Evolutionary conservation across 1,140 invertebrate species (phyloP).

Genomic region (Carposina sasakii): DNA sequence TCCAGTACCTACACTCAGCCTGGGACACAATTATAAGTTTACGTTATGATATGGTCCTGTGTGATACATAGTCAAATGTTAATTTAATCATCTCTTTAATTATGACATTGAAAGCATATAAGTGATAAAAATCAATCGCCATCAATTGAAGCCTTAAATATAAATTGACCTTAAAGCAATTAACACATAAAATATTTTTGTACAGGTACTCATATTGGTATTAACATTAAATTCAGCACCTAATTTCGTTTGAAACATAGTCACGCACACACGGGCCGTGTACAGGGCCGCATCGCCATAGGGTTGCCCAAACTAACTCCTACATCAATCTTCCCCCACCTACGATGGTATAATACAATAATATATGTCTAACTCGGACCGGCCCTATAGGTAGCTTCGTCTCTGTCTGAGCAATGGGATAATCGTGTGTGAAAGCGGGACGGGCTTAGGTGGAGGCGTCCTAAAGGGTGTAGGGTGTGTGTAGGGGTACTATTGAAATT

Average conservation of each 20-base stretch:
- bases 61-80: no score
- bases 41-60: no score
- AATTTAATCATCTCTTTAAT: no score
- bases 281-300: constrained; percentile 53
- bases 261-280: constrained; percentile 51
- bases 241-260: constrained; percentile 66
- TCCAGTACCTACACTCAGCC: no score
- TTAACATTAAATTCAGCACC: constrained; percentile 67
- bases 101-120: no score
- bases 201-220: no score
- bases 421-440: constrained; percentile 26
- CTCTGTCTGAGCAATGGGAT: constrained; percentile 22
- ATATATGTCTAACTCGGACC: constrained; percentile 72
- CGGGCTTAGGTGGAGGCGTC: constrained; percentile 48
- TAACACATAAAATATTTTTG: no score
- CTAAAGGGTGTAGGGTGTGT: constrained; percentile 69
- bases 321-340: constrained; percentile 69
- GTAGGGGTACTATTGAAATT: constrained; percentile 70
- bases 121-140: no score
- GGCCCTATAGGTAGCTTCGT: constrained; percentile 58
- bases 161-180: no score
- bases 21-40: no score
- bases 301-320: constrained; percentile 67
- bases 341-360: constrained; percentile 70
- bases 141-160: no score